A percentile compares a stretch with the other conserved stretches of the same genome.
phyloP scores from a whole-genome alignment of 2,113 vertebrate species.

The Chlamydotis undulata region DNA sequence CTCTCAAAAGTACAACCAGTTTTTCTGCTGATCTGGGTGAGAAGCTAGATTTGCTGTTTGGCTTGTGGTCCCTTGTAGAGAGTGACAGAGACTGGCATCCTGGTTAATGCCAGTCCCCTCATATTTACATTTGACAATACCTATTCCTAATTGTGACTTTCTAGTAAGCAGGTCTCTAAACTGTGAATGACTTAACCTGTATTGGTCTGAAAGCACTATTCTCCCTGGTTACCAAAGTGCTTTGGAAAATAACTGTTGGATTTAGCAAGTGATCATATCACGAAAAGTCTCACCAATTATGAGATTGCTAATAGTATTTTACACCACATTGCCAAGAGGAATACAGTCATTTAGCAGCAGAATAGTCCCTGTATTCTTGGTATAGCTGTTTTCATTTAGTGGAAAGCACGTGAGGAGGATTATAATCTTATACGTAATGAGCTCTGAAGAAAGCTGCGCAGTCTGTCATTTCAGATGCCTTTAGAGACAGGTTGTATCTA shows the following conservation, averaged over 20 bases:
- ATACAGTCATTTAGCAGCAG: not conserved
- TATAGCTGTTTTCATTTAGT: not conserved
- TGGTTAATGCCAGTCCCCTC: not conserved
- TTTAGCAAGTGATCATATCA: not conserved
- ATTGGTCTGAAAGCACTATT: not conserved
- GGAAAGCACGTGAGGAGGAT: not conserved
- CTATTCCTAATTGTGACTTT: not conserved
- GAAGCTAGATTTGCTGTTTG: not conserved
- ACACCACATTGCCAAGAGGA: not conserved
- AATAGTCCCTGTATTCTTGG: not conserved
- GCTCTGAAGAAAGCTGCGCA: not conserved
- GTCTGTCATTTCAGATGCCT: not conserved
- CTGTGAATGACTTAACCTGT: not conserved
- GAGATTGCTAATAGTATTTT: not conserved
- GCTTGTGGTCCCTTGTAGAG: not conserved
- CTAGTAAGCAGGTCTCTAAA: not conserved
- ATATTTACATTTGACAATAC: not conserved
- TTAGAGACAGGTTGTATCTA: not conserved
- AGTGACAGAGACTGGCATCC: not conserved
- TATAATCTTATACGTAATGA: not conserved
- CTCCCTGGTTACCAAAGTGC: not conserved
- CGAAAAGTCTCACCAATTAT: not conserved
- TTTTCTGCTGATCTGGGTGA: not conserved
- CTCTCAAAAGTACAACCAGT: not conserved
- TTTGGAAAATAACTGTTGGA: not conserved